A percentile compares a stretch with the other conserved stretches of the same genome.
phyloP scores from a whole-genome alignment of 2,113 vertebrate genomes.

The Protomyctophum bolini region DNA sequence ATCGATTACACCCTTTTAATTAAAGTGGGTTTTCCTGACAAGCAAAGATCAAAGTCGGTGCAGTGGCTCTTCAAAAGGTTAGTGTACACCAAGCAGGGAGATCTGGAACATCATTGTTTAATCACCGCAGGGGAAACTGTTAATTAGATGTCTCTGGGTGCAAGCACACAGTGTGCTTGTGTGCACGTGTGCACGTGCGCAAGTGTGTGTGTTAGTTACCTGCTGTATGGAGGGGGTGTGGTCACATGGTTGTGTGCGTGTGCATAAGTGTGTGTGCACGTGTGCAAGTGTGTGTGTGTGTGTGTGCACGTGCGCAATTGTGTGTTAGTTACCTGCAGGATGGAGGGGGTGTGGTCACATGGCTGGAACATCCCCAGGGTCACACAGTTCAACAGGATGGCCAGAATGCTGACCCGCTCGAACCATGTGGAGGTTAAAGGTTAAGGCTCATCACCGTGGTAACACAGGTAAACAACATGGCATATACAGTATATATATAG shows the following conservation, averaged over 20 bases:
- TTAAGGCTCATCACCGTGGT: conserved; percentile 80
- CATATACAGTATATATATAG: conserved; percentile 1
- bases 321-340: conserved; percentile 68
- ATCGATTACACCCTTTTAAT: too few species aligned
- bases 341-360: conserved; percentile 87
- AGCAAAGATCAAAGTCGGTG: too few species aligned
- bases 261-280: not conserved
- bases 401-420: conserved; percentile 95
- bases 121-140: too few species aligned
- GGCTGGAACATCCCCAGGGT: conserved; percentile 98
- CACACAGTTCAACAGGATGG: conserved; percentile 97
- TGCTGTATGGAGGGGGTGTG: conserved; percentile 83
- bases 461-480: conserved; percentile 11
- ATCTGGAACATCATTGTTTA: too few species aligned
- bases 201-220: conserved; percentile 51
- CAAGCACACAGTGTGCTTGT: conserved; percentile 6
- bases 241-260: conserved; percentile 85
- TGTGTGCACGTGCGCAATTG: conserved; percentile 19
- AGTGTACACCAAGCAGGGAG: too few species aligned
- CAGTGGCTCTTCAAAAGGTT: too few species aligned
- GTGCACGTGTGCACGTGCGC: conserved; percentile 21
- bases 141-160: too few species aligned
- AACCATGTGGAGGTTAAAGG: conserved; percentile 86
- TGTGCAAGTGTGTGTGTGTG: conserved; percentile 4
- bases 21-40: too few species aligned